These are phyloP conservation scores for Parelbella ahira DNA, from an alignment of 2,888 invertebrate genomes.

Conservation along the genomic window DNA sequence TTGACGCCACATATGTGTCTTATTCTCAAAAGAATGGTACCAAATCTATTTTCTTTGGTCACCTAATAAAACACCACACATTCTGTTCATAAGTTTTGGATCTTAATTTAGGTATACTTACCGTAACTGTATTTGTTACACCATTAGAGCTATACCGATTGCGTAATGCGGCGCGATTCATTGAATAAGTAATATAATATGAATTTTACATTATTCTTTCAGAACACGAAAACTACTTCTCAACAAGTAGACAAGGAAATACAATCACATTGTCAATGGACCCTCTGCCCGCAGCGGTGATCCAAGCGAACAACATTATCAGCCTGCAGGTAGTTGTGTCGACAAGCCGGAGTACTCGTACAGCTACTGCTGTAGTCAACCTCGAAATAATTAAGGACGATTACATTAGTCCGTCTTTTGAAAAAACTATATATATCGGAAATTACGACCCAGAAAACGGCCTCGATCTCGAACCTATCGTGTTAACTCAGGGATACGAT, in stretches of 20 bases:
- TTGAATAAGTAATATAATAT: too few relatives aligned
- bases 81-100: too few relatives aligned
- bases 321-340: constrained; percentile 46
- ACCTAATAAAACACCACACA: too few relatives aligned
- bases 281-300: constrained; percentile 38
- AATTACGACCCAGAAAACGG: constrained; percentile 41
- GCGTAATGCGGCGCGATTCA: too few relatives aligned
- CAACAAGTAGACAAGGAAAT: constrained; percentile 36
- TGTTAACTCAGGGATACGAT: constrained; percentile 52
- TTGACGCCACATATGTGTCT: too few relatives aligned
- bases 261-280: constrained; percentile 45
- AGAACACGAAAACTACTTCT: constrained; percentile 46
- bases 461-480: constrained; percentile 44
- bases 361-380: constrained; percentile 42
- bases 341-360: constrained; percentile 37
- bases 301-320: constrained; percentile 48
- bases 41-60: too few relatives aligned
- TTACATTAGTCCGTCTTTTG: constrained; percentile 51
- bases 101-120: too few relatives aligned
- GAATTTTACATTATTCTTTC: too few relatives aligned
- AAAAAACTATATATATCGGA: constrained; percentile 46
- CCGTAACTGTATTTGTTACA: too few relatives aligned
- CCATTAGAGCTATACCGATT: too few relatives aligned
- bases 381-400: constrained; percentile 59
- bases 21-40: too few relatives aligned